Percentiles rank a stretch among this genome's conserved stretches.
These are phyloP conservation scores for Daubentonia madagascariensis DNA, from an alignment of 2,113 vertebrate species.

Conservation along the genomic window DNA sequence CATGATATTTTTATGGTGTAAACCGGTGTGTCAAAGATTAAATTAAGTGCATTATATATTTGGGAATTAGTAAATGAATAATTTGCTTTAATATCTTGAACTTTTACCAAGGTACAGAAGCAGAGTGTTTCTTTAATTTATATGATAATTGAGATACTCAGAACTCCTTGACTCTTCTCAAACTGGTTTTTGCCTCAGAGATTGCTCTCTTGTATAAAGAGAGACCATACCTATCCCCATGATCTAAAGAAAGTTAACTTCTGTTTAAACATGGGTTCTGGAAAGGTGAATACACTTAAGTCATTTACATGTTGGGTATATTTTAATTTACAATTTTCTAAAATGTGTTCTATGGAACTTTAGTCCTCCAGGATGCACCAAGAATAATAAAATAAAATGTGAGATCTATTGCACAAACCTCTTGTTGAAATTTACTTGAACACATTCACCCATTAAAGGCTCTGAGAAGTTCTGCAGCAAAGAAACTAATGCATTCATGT, in stretches of 20 bases:
- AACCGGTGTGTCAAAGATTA: not conserved
- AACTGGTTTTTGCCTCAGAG: not conserved
- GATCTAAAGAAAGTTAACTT: not conserved
- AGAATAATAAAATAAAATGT: conserved; percentile 3
- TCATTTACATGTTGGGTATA: not conserved
- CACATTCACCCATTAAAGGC: not conserved
- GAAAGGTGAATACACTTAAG: not conserved
- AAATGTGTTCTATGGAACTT: not conserved
- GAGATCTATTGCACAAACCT: not conserved
- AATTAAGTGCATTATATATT: not conserved
- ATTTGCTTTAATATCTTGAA: not conserved
- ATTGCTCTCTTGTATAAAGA: not conserved
- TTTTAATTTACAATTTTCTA: not conserved
- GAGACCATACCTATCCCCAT: not conserved
- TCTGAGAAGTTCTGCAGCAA: not conserved
- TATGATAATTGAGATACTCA: not conserved
- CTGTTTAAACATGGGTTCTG: not conserved
- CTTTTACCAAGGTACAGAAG: not conserved
- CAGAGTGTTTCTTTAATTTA: not conserved
- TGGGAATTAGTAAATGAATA: not conserved
- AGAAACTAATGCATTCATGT: not conserved
- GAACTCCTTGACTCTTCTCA: not conserved
- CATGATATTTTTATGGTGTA: not conserved
- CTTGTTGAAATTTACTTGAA: not conserved
- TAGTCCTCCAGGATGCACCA: not conserved